phyloP scores from a whole-genome alignment of 2,888 invertebrate genomes.

The Ophioninae sp. region DNA sequence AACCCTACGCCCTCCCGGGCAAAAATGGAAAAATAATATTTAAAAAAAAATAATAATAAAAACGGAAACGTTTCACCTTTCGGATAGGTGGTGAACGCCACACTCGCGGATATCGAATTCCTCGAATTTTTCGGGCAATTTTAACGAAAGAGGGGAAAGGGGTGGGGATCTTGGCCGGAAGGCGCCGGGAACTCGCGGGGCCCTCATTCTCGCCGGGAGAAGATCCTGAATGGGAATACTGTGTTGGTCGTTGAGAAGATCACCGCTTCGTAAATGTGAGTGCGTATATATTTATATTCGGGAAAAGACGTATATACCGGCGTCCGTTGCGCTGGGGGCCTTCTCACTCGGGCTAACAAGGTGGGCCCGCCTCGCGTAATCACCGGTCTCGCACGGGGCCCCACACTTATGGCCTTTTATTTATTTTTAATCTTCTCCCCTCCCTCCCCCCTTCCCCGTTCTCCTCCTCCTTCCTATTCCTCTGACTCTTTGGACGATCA shows the following conservation, averaged over 20 bases:
- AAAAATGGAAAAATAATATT: no score
- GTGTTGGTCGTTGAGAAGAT: conserved; percentile 54
- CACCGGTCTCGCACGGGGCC: conserved; percentile 80
- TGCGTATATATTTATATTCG: neutral
- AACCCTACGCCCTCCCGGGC: no score
- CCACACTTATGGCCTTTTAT: conserved; percentile 81
- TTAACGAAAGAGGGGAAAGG: no score
- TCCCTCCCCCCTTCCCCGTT: no score
- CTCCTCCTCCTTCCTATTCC: no score
- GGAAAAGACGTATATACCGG: neutral
- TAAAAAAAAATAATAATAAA: no score
- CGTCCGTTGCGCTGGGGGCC: conserved; percentile 71
- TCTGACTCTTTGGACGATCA: no score
- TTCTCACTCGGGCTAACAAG: conserved; percentile 79
- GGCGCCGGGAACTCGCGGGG: conserved; percentile 74
- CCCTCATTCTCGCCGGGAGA: conserved; percentile 46
- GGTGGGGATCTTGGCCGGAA: no score
- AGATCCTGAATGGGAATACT: conserved; percentile 75
- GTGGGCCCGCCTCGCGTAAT: conserved; percentile 81
- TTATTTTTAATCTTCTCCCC: conserved; percentile 79
- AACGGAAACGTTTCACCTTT: conserved; percentile 10
- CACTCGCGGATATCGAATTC: conserved; percentile 71
- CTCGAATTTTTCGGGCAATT: conserved; percentile 78
- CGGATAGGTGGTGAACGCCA: neutral
- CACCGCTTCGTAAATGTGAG: conserved; percentile 9